phyloP scores from a whole-genome alignment of 2,113 vertebrate species.

The Fulmarus glacialis region DNA sequence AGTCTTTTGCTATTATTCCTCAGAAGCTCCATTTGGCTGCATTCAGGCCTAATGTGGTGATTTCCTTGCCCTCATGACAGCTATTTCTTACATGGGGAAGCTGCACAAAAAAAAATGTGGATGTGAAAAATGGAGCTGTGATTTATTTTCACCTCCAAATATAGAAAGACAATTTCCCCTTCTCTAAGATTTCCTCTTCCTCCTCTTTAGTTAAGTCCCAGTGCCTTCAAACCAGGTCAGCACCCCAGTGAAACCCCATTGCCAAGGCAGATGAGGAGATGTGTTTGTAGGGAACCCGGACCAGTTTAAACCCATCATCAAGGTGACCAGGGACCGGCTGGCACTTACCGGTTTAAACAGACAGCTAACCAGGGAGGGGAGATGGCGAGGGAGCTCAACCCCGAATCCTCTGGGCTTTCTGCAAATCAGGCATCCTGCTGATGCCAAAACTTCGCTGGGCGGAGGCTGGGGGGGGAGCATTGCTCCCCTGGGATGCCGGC shows the following conservation, averaged over 20 bases:
- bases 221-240: background rate
- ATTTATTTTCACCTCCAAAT: constrained; percentile 22
- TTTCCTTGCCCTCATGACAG: background rate
- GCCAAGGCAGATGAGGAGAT: background rate
- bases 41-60: background rate
- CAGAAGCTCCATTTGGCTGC: background rate
- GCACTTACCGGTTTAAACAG: background rate
- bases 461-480: background rate
- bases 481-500: background rate
- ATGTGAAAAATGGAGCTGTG: background rate
- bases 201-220: background rate
- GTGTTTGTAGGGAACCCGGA: background rate
- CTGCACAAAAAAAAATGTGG: background rate
- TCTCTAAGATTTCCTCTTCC: background rate
- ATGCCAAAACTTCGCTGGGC: background rate
- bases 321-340: background rate
- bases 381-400: background rate
- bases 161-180: background rate
- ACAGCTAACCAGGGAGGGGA: background rate
- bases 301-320: background rate
- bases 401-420: background rate
- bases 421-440: background rate
- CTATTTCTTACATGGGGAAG: background rate
- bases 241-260: background rate
- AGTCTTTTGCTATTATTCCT: background rate